Percentiles rank a stretch among this genome's conserved stretches.
Conservation (phyloP, 2,113 vertebrate species). For the Rhinopithecus roxellana region DNA sequence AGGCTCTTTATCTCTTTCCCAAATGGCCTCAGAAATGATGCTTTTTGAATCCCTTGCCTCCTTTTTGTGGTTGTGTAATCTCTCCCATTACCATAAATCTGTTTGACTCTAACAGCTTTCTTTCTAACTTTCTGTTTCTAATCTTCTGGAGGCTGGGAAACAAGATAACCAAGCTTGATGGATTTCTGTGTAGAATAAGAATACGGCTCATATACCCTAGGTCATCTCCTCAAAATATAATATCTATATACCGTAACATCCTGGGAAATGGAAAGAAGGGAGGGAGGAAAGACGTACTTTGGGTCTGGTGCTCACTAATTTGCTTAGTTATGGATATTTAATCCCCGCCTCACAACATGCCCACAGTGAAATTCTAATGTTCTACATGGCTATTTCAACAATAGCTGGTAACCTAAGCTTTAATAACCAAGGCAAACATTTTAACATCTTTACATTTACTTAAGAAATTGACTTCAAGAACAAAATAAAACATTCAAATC, state of each 20-base stretch:
- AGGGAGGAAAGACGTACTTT: neutral
- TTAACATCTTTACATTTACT: neutral
- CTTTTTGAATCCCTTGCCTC: constrained; percentile 33
- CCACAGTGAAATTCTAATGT: neutral
- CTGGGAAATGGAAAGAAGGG: neutral
- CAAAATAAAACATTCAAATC: neutral
- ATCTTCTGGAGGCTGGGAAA: constrained; percentile 50
- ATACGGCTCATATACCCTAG: neutral
- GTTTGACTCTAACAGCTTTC: constrained; percentile 55
- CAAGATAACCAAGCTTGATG: constrained; percentile 65
- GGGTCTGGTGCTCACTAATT: accelerated
- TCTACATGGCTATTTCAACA: neutral
- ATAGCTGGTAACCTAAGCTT: neutral
- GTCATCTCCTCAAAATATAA: constrained; percentile 36
- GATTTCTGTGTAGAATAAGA: constrained; percentile 51
- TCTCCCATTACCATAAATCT: constrained; percentile 72
- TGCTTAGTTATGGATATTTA: neutral
- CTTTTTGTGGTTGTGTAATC: constrained; percentile 43
- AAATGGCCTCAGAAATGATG: constrained; percentile 46
- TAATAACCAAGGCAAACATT: neutral
- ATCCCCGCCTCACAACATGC: neutral
- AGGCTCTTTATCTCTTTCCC: constrained; percentile 34
- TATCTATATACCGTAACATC: neutral
- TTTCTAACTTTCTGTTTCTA: constrained; percentile 57
- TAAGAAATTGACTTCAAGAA: constrained; percentile 1